Evolutionary conservation across 1,140 invertebrate species (phyloP).

Genomic region (Drosophila mayri): DNA sequence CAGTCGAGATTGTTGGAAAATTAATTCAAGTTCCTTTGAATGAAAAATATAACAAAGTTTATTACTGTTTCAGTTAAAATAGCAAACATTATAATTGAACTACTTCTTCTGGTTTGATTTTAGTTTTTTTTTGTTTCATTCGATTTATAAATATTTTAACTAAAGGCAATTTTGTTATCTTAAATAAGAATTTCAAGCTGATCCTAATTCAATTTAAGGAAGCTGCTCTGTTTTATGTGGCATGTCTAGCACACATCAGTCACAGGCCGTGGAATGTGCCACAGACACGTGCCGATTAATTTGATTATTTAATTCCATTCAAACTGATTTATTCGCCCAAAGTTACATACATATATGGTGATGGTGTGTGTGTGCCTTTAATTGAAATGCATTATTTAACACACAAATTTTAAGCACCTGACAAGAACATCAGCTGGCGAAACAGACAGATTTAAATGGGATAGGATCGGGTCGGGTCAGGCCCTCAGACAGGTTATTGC

Average conservation of each 20-base stretch:
- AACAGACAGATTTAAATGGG: conserved; percentile 18
- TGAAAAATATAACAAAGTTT: not conserved
- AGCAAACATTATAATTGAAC: too few species aligned
- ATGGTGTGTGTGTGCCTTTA: conserved; percentile 37
- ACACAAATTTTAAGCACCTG: conserved; percentile 52
- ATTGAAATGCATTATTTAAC: conserved; percentile 78
- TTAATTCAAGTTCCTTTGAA: not conserved
- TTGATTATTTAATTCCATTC: conserved; percentile 46
- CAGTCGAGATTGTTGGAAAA: not conserved
- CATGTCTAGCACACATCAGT: conserved; percentile 35
- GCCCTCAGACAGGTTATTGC: conserved; percentile 49
- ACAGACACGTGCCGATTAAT: conserved; percentile 54
- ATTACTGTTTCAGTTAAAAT: not conserved
- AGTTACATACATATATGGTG: not conserved
- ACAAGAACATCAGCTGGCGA: conserved; percentile 34
- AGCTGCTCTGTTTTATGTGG: not conserved
- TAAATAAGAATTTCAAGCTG: not conserved
- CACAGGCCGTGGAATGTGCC: conserved; percentile 48
- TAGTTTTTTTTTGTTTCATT: too few species aligned
- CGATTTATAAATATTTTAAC: too few species aligned
- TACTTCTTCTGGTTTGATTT: too few species aligned
- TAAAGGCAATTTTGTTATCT: too few species aligned
- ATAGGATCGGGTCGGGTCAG: conserved; percentile 26
- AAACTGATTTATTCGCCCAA: conserved; percentile 56
- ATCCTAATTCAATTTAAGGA: not conserved